phyloP scores from a whole-genome alignment of 2,797 vertebrate species.

The Carduelis carduelis region DNA sequence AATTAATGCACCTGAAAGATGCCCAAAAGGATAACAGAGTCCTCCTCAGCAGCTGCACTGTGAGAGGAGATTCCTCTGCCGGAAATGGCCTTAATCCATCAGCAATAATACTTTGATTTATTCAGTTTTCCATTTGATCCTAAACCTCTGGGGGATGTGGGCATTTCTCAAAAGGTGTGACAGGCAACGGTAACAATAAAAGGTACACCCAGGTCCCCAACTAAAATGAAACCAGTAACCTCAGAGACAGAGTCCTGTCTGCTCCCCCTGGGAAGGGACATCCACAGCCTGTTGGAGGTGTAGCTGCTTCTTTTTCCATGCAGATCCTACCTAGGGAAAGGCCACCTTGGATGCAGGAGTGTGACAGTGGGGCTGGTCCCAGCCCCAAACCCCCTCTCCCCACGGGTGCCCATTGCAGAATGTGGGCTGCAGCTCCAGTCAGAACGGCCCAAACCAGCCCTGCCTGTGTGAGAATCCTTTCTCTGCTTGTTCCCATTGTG shows the following conservation, averaged over 20 bases:
- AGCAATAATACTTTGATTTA: background rate
- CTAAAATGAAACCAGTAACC: background rate
- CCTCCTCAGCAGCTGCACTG: background rate
- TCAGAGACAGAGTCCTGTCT: accelerated
- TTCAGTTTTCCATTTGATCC: slow-evolving; percentile 14
- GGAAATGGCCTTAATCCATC: background rate
- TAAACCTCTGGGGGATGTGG: background rate
- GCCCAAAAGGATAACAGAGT: background rate
- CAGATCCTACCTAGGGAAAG: background rate
- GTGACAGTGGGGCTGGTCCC: background rate
- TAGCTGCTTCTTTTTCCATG: background rate
- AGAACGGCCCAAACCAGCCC: background rate
- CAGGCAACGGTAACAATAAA: background rate
- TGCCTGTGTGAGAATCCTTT: background rate
- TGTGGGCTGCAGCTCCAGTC: background rate
- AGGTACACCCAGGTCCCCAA: background rate
- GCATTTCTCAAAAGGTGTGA: background rate
- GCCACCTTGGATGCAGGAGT: background rate
- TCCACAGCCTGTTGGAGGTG: background rate
- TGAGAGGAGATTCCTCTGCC: background rate
- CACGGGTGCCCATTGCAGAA: accelerated
- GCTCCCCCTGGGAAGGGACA: background rate
- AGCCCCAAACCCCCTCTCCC: background rate
- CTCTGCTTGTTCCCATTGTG: background rate
- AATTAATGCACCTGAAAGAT: slow-evolving; percentile 21